Conservation (phyloP, 92 coral and sea anemone genomes). For the Actinostola sp. region DNA sequence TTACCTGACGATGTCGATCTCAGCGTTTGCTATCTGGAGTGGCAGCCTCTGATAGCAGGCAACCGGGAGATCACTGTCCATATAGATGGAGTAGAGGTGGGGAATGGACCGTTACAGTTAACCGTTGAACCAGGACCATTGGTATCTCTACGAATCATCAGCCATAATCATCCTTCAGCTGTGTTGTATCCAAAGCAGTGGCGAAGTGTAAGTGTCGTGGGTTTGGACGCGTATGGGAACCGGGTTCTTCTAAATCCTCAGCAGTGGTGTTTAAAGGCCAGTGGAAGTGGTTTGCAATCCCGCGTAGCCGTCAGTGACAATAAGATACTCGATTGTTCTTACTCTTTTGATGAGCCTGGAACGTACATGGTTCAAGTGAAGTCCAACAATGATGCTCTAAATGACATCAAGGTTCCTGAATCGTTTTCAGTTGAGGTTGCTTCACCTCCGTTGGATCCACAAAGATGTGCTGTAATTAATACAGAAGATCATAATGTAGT, state of each 20-base stretch:
- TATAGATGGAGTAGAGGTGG: not conserved
- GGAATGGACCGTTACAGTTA: not conserved
- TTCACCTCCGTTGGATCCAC: not conserved
- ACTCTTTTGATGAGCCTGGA: not conserved
- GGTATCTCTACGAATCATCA: not conserved
- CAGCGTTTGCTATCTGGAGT: too few species aligned
- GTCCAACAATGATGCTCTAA: not conserved
- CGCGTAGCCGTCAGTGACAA: too few species aligned
- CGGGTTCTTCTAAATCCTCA: not conserved
- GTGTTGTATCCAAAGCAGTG: not conserved
- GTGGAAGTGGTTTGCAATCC: not conserved
- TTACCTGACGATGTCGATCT: too few species aligned
- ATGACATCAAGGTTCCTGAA: not conserved
- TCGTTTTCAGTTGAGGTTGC: not conserved
- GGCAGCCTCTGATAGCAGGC: too few species aligned
- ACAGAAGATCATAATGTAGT: too few species aligned
- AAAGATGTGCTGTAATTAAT: not conserved
- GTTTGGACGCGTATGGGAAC: constrained; percentile 11
- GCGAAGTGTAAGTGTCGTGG: not conserved
- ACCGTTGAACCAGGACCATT: not conserved
- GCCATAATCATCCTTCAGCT: not conserved
- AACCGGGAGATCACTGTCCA: too few species aligned
- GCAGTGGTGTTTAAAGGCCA: not conserved
- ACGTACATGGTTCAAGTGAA: not conserved
- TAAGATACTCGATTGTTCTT: not conserved